Evolutionary conservation across 2,888 invertebrate genomes (phyloP), one percentile per base, ranked within the genome.

Genomic region (Tinea trinotella): DNA sequence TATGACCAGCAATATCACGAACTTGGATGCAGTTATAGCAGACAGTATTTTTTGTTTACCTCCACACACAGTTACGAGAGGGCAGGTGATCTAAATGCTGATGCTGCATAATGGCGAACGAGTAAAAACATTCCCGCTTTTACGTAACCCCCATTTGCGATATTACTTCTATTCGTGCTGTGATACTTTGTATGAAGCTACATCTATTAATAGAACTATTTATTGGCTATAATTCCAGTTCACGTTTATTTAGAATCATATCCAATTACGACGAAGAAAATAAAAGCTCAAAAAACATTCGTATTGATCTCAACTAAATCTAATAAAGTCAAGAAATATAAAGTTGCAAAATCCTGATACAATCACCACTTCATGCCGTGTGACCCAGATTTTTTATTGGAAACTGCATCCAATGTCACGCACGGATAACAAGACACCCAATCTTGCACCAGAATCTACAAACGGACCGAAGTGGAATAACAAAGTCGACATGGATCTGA

Each of bases 1-100:
- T 76, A 76, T 72, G 67, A 67, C 58, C 44, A 61, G 66, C 65
- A 70, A 74, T 77, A 73, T 74, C 63, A 74, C 66, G 63, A 60
- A 66, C 67, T 68, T 70, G 68, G 69, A 71, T 65, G 67, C 65
- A 64, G 63, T 66, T 64, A 64, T 17, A 60, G 61, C 57, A 57
- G 57, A 57, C 58, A 57, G 60, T 48, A 19, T 48, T 48, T 48
- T 48, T 48, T 48, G 48, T 18, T 48, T 48, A 48, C 20, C 18
- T 6, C 18, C 18, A 20, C 18, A 19, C n/a, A 18, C 17, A n/a
- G n/a, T 48, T 48, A 13, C 13, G 40, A 40, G 40, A 15, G 40
- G 2, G 40, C 40, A 40, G 40, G 40, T 40, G 17, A 40, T 3
- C 7, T 40, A 3, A 40, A 40, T 40, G 40, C 13, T 40, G 40